Conservation (phyloP, 2,888 invertebrate species). For the Mellilla xanthometata region DNA sequence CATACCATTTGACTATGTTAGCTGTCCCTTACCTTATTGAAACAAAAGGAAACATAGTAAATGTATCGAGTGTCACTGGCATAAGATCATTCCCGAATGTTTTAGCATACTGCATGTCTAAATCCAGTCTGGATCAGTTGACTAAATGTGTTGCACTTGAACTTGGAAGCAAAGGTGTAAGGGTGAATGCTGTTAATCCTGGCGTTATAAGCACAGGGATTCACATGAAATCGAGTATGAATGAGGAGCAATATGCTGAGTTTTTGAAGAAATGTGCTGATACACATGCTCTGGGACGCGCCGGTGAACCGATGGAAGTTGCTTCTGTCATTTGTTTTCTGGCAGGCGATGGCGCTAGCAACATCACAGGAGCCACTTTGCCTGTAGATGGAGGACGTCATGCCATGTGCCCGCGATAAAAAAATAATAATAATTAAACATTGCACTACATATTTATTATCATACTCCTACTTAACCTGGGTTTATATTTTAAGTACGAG, state of each 20-base stretch:
- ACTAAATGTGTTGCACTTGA: slow-evolving; percentile 95
- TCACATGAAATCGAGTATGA: slow-evolving; percentile 91
- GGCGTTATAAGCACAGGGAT: slow-evolving; percentile 95
- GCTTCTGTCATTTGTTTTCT: slow-evolving; percentile 94
- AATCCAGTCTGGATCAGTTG: slow-evolving; percentile 96
- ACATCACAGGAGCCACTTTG: slow-evolving; percentile 91
- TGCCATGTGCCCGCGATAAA: slow-evolving; percentile 91
- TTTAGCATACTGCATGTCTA: slow-evolving; percentile 96
- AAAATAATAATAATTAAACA: not conserved
- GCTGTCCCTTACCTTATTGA: slow-evolving; percentile 91
- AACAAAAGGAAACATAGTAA: slow-evolving; percentile 93
- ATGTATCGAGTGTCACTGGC: slow-evolving; percentile 96
- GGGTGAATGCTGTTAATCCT: slow-evolving; percentile 96
- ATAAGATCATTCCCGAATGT: slow-evolving; percentile 93
- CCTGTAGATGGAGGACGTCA: slow-evolving; percentile 95
- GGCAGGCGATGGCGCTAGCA: slow-evolving; percentile 92
- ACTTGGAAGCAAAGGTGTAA: slow-evolving; percentile 88
- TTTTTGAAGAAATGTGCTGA: slow-evolving; percentile 91
- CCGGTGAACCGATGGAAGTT: slow-evolving; percentile 92
- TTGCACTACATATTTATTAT: no score
- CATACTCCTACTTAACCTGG: no score
- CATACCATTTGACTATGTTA: slow-evolving; percentile 90
- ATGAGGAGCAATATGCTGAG: slow-evolving; percentile 87
- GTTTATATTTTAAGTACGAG: no score
- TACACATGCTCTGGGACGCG: slow-evolving; percentile 94